phyloP scores from a whole-genome alignment of 2,113 vertebrate species.

The Limnothrissa miodon region DNA sequence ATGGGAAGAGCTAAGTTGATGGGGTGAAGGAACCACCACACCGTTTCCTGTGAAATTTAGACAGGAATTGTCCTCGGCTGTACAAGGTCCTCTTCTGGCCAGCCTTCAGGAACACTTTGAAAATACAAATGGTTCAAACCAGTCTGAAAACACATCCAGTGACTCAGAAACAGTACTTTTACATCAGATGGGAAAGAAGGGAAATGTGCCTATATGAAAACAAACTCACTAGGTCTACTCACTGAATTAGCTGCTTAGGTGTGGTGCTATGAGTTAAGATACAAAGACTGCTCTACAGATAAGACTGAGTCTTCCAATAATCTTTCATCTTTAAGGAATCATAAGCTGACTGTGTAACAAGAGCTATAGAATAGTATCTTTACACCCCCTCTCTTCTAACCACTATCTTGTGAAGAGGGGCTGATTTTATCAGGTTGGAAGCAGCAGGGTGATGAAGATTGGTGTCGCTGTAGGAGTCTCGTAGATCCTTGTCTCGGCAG shows the following conservation, averaged over 20 bases:
- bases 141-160: not conserved
- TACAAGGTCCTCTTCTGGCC: not conserved
- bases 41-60: not conserved
- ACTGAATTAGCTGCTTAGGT: not conserved
- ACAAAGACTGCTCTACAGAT: not conserved
- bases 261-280: not conserved
- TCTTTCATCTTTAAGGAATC: not conserved
- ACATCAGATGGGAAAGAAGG: not conserved
- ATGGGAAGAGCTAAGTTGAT: not conserved
- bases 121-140: not conserved
- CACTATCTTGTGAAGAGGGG: not conserved
- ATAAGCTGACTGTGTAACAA: not conserved
- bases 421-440: constrained; percentile 2
- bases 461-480: not conserved
- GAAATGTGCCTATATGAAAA: not conserved
- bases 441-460: not conserved
- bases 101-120: not conserved
- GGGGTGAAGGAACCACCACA: not conserved
- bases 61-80: not conserved
- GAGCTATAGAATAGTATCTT: not conserved
- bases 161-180: not conserved
- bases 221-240: not conserved
- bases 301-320: not conserved
- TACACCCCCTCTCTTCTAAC: not conserved
- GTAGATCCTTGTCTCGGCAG: not conserved